These are phyloP conservation scores for Stenodema calcarata DNA, from an alignment of 2,888 invertebrate species.

Conservation along the genomic window DNA sequence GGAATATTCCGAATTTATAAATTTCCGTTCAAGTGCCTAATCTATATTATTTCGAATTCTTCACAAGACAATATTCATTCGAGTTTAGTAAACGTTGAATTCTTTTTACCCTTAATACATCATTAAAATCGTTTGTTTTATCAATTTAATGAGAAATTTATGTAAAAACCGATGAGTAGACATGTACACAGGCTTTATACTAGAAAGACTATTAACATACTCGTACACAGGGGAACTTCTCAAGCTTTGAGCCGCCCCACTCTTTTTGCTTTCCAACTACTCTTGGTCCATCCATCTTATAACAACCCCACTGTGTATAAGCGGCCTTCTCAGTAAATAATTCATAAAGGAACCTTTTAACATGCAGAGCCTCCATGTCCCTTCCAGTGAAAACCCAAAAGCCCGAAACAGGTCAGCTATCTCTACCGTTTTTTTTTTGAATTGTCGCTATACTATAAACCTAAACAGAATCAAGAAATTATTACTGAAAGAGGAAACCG, in stretches of 20 bases:
- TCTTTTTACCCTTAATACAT: too few relatives aligned
- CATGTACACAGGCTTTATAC: neutral
- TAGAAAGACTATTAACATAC: neutral
- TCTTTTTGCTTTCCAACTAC: neutral
- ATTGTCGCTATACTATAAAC: neutral
- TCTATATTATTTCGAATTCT: too few relatives aligned
- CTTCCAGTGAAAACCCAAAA: neutral
- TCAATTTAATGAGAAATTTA: too few relatives aligned
- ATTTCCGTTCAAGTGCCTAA: too few relatives aligned
- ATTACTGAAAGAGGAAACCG: too few relatives aligned
- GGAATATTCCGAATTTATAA: too few relatives aligned
- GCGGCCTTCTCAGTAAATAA: slow-evolving; percentile 14
- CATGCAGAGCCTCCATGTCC: slow-evolving; percentile 9
- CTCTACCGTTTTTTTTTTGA: neutral
- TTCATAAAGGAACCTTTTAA: slow-evolving; percentile 21
- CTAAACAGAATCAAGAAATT: neutral
- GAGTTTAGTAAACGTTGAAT: too few relatives aligned
- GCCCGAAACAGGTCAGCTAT: neutral
- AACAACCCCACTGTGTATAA: neutral
- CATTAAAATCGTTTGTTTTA: too few relatives aligned
- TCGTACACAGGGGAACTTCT: neutral
- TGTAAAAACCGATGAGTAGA: too few relatives aligned
- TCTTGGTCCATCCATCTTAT: neutral
- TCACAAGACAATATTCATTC: too few relatives aligned
- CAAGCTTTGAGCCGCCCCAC: neutral